Evolutionary conservation across 2,113 vertebrate genomes (phyloP).

Genomic region (Serilophus lunatus): DNA sequence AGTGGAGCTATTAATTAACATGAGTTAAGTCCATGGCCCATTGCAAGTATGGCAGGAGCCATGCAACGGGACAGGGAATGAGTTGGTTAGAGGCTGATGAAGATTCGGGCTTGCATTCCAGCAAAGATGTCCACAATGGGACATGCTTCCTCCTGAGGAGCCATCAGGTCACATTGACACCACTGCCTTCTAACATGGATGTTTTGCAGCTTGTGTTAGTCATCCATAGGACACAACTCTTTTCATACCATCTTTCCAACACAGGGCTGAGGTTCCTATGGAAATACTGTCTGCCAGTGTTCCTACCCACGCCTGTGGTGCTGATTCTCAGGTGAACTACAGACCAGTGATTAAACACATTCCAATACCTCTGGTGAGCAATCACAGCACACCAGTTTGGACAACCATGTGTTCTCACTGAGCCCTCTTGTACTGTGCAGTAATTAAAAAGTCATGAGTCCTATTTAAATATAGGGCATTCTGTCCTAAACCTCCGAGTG

Average conservation of each 20-base stretch:
- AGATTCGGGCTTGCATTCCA: neutral
- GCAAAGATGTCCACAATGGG: neutral
- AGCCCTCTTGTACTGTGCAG: conserved; percentile 5
- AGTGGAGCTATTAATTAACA: neutral
- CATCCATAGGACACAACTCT: neutral
- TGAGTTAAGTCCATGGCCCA: neutral
- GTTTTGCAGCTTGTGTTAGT: neutral
- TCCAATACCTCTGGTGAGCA: neutral
- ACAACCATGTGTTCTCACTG: neutral
- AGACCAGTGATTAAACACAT: neutral
- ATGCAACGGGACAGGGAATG: neutral
- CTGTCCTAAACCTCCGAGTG: neutral
- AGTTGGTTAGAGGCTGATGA: conserved; percentile 19
- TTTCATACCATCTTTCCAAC: neutral
- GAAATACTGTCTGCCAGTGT: neutral
- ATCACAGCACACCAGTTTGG: neutral
- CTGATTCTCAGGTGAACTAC: neutral
- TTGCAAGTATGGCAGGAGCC: neutral
- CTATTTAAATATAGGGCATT: conserved; percentile 52
- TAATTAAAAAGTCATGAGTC: conserved; percentile 54
- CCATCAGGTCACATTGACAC: neutral
- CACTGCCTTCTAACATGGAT: neutral
- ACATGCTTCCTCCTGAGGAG: neutral
- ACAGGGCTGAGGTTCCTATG: neutral
- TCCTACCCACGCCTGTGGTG: neutral